phyloP scores from a whole-genome alignment of 2,797 vertebrate genomes.

The Catamblyrhynchus diadema region DNA sequence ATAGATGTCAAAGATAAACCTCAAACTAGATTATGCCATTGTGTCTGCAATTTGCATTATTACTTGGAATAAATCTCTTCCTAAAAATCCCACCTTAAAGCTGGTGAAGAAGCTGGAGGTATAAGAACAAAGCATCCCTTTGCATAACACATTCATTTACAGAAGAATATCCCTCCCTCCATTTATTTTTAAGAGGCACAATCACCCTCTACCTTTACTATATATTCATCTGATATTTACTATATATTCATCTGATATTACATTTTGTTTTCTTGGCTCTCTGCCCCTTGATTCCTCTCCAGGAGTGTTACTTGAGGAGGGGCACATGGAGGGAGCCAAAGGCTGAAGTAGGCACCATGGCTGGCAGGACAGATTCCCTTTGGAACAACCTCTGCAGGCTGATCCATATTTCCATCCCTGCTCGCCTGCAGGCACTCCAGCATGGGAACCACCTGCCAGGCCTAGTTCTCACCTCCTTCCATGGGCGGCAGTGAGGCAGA shows the following conservation, averaged over 20 bases:
- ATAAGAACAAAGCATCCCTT: background rate
- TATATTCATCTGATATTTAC: background rate
- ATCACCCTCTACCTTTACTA: background rate
- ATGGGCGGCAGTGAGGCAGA: background rate
- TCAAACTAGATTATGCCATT: background rate
- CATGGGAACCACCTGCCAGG: background rate
- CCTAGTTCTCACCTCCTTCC: background rate
- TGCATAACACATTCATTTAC: background rate
- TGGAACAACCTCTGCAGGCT: background rate
- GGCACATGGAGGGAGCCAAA: background rate
- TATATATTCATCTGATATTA: background rate
- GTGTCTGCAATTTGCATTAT: constrained; percentile 31
- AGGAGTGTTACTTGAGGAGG: accelerated
- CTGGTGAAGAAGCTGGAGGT: background rate
- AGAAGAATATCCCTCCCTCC: background rate
- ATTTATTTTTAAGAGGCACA: background rate
- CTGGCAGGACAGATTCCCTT: background rate
- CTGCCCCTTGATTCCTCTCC: background rate
- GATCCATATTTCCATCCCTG: background rate
- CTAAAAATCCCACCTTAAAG: background rate
- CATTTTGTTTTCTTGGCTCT: background rate
- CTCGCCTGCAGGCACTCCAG: background rate
- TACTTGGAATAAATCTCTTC: background rate
- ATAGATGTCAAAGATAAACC: constrained; percentile 36
- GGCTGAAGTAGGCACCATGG: background rate